Percentiles rank a stretch among this genome's conserved stretches.
These are phyloP conservation scores for Drosophila trapezifrons DNA, from an alignment of 1,140 invertebrate species.

Conservation along the genomic window DNA sequence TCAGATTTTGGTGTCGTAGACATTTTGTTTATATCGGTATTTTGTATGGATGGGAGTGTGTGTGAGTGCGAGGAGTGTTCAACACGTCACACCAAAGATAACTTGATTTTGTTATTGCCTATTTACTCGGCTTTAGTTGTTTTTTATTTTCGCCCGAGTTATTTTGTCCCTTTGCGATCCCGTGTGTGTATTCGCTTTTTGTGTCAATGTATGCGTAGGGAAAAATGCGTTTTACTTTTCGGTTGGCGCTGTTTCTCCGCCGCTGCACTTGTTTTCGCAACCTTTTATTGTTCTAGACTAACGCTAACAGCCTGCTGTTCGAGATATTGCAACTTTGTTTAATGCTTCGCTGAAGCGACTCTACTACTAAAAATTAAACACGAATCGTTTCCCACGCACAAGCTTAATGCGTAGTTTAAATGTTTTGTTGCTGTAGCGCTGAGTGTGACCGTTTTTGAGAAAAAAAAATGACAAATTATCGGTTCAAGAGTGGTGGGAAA, in stretches of 20 bases:
- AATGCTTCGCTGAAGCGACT: constrained; percentile 48
- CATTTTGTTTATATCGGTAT: constrained; percentile 70
- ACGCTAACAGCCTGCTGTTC: constrained; percentile 32
- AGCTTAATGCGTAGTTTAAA: constrained; percentile 75
- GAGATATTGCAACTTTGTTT: constrained; percentile 52
- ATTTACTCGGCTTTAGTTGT: constrained; percentile 59
- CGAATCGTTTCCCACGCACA: constrained; percentile 63
- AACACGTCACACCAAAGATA: constrained; percentile 69
- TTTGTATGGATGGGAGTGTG: constrained; percentile 18
- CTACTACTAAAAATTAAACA: constrained; percentile 53
- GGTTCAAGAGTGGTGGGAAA: not conserved
- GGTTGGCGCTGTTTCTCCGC: constrained; percentile 60
- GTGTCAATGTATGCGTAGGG: constrained; percentile 60
- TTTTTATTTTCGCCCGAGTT: constrained; percentile 45
- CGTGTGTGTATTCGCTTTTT: constrained; percentile 49
- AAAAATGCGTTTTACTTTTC: constrained; percentile 79
- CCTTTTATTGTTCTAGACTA: constrained; percentile 28
- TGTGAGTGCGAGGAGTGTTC: constrained; percentile 42
- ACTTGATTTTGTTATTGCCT: constrained; percentile 67
- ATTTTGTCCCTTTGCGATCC: constrained; percentile 60
- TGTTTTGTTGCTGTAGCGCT: constrained; percentile 32
- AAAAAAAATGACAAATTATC: not conserved
- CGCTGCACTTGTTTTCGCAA: constrained; percentile 49
- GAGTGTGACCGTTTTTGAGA: constrained; percentile 6
- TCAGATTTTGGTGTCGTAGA: constrained; percentile 80